Evolutionary conservation across 2,113 vertebrate genomes (phyloP).

Genomic region (Thunnus thynnus): DNA sequence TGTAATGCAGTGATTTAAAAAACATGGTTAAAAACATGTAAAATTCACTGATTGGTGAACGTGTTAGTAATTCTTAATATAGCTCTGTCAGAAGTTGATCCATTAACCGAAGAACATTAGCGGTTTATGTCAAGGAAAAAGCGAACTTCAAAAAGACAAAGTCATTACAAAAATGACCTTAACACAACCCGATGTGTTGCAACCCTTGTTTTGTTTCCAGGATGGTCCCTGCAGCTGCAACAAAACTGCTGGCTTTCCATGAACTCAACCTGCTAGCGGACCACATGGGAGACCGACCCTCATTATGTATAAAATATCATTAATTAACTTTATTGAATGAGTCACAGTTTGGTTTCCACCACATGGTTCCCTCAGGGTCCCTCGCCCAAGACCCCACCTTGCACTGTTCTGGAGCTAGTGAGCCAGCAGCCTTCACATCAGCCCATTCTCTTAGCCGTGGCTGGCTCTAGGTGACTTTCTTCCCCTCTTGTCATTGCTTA

Average conservation of each 20-base stretch:
- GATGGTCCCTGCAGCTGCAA: slow-evolving; percentile 59
- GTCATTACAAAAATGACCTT: slow-evolving; percentile 60
- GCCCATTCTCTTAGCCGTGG: slow-evolving; percentile 33
- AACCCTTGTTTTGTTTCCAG: slow-evolving; percentile 55
- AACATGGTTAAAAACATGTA: neutral
- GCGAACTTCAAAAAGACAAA: slow-evolving; percentile 31
- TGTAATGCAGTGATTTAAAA: neutral
- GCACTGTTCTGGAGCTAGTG: slow-evolving; percentile 60
- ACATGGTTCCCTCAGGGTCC: slow-evolving; percentile 64
- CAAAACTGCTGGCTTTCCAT: slow-evolving; percentile 61
- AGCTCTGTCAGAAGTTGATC: neutral
- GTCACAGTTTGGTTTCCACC: slow-evolving; percentile 67
- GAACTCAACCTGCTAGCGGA: slow-evolving; percentile 57
- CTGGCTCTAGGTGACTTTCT: slow-evolving; percentile 68
- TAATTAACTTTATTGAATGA: slow-evolving; percentile 80
- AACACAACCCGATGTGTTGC: slow-evolving; percentile 31
- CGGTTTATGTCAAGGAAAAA: neutral
- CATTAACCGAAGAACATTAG: neutral
- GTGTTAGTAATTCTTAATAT: neutral
- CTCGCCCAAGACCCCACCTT: slow-evolving; percentile 78
- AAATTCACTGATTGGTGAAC: too few relatives aligned
- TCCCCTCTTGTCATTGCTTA: slow-evolving; percentile 64
- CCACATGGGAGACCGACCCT: slow-evolving; percentile 67
- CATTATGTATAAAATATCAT: slow-evolving; percentile 78
- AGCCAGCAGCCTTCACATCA: slow-evolving; percentile 66